Evolutionary conservation across 2,888 invertebrate species (phyloP), one percentile per base, ranked within the genome.

Genomic region (Ptychoptera contaminata): DNA sequence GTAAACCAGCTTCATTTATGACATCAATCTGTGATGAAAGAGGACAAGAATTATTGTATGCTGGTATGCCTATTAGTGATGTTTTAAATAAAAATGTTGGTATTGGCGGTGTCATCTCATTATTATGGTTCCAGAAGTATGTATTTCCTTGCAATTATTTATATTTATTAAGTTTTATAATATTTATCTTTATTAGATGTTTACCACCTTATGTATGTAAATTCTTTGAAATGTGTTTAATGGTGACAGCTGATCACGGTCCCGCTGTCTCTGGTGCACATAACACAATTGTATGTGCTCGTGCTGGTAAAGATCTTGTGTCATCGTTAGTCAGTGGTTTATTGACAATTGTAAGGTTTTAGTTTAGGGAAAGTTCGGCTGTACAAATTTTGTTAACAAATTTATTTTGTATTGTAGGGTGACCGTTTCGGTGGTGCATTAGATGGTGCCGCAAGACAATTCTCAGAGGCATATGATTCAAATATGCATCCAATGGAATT

Each of bases 1-100:
- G 98, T 34, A 98, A 98, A 61, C 98, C 98, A 36, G 97, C 98
- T 0, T 94, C 94, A 2, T 98, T 98, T 68, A 97, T 99, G 85
- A 96, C 97, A 15, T 92, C 92, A 12, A 99, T 98, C 57, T 97
- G 97, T 62, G 98, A 98, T 67, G 98, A 98, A 68, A 75, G 98
- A 51, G 98, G 98, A 9, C 93, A 96, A 60, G 97, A 97, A 67
- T 69, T 97, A 47, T 72, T 90, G 45, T 99, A 98, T 69, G 96
- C 96, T 51, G 98, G 98, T 34, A 90, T 93, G 62, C 84, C 85
- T 30, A 84, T 85, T 54, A 80, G 79, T 45, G 80, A 82, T 53
- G 88, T 97, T 39, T 71, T 98, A 50, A 92, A 92, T 64, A 81
- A 91, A 57, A 90, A 93, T 58, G 79, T 98, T 50, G 98, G 98